Evolutionary conservation across 2,113 vertebrate genomes (phyloP).

Genomic region (Tetrao urogallus): DNA sequence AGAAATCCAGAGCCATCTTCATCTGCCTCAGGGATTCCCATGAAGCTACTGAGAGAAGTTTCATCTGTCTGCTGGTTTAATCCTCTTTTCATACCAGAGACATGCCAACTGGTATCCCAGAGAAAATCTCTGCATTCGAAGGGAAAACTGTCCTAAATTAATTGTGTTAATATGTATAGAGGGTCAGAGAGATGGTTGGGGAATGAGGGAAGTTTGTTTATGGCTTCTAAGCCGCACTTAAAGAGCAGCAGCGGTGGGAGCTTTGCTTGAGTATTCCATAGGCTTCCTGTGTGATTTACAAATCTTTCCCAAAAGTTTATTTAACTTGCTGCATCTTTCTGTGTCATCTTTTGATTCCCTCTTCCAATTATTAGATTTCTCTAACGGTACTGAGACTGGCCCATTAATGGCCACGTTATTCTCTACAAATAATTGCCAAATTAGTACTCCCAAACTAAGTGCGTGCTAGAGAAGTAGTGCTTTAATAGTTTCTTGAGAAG

Average conservation of each 20-base stretch:
- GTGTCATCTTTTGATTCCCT: background rate
- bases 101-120: background rate
- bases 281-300: background rate
- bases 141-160: background rate
- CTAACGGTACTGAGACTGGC: background rate
- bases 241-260: background rate
- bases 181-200: background rate
- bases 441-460: slow-evolving; percentile 55
- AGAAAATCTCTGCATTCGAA: background rate
- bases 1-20: background rate
- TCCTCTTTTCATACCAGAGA: background rate
- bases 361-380: slow-evolving; percentile 3
- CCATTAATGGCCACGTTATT: slow-evolving; percentile 25
- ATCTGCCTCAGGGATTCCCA: background rate
- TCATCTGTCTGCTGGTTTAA: background rate
- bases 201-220: background rate
- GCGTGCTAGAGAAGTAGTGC: slow-evolving; percentile 2
- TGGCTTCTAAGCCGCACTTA: background rate
- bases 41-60: background rate
- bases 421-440: slow-evolving; percentile 52
- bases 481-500: slow-evolving; percentile 59
- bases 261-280: background rate
- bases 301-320: background rate
- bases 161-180: background rate
- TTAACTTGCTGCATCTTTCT: background rate